Base-by-base conservation (phyloP, 2,797 vertebrate genomes). In the Nyctibius grandis region DNA sequence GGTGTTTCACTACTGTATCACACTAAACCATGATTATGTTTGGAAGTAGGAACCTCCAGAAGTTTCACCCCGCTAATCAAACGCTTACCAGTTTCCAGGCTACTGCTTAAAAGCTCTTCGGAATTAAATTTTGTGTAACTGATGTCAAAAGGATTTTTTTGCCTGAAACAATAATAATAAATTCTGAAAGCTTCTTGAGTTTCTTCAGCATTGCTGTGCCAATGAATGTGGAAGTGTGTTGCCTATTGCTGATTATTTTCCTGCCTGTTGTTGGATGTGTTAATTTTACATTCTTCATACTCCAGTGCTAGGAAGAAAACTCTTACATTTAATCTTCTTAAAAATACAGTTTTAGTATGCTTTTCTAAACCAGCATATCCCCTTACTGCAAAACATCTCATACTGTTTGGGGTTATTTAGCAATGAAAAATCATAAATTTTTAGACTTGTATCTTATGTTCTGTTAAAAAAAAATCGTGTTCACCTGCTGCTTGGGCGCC, bases 1-100 rank as follows among this genome's bases (percentile, higher is more conserved):
- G 1, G 5, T 33, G 11, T 72, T 84, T 74, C 9, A 22, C 12
- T 88, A 3, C 38, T 91, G 50, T 5, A 6, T 61, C 18, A 21
- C 0, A 0, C 17, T 36, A 67, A 82, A 67, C 9, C 3, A 9
- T 29, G 9, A 38, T 44, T 67, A 1, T 4, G 1, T 75, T 75
- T 40, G 47, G 34, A 82, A 87, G 40, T 45, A 28, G 75, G 40
- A 65, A n/a, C 10, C 20, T 83, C 28, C 14, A 47, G 16, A n/a
- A 19, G 80, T 79, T 23, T n/a, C 15, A 12, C 8, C 59, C 11
- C 50, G 16, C 44, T 3, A 14, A 12, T 63, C 23, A 60, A 91
- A 64, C 6, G 8, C 36, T 75, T 83, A 40, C 44, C 9, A 25
- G 3, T 89, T 91, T 80, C 34, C 10, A 79, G 42, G 25, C 14